Conservation (phyloP, 2,888 invertebrate species). For the Anarsia innoxiella region DNA sequence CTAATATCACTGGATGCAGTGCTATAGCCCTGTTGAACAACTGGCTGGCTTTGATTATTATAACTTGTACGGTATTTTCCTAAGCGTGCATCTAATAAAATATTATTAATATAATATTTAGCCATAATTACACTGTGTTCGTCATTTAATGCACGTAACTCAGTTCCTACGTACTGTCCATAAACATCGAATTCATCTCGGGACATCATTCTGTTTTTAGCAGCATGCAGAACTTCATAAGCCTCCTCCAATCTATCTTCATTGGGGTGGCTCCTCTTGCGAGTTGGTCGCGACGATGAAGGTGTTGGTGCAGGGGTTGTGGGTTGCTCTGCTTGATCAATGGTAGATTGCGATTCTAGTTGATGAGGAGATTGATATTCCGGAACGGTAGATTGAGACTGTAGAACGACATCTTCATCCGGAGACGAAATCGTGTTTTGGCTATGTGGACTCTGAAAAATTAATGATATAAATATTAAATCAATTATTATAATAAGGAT, state of each 20-base stretch:
- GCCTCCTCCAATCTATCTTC: conserved; percentile 17
- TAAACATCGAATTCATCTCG: conserved; percentile 20
- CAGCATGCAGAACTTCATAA: conserved; percentile 19
- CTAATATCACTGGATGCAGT: too few species aligned
- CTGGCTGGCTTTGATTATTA: conserved; percentile 9
- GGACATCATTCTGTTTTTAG: conserved; percentile 18
- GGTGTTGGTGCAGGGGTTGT: conserved; percentile 15
- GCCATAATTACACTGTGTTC: conserved; percentile 18
- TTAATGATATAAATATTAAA: too few species aligned
- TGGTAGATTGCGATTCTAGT: too few species aligned
- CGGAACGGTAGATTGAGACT: too few species aligned
- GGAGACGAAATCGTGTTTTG: too few species aligned
- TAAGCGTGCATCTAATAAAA: conserved; percentile 19
- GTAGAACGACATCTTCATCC: too few species aligned
- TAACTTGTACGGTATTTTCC: conserved; percentile 17
- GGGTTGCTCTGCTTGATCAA: too few species aligned
- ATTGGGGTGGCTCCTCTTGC: conserved; percentile 14
- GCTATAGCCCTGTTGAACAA: too few species aligned
- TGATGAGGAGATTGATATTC: too few species aligned
- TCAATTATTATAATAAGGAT: too few species aligned
- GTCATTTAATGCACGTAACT: conserved; percentile 21
- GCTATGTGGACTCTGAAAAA: too few species aligned
- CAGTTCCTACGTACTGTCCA: conserved; percentile 19
- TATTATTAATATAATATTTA: conserved; percentile 22
- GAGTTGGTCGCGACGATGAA: conserved; percentile 18